Conservation (phyloP, 2,888 invertebrate genomes). For the Drosophila subquinaria region DNA sequence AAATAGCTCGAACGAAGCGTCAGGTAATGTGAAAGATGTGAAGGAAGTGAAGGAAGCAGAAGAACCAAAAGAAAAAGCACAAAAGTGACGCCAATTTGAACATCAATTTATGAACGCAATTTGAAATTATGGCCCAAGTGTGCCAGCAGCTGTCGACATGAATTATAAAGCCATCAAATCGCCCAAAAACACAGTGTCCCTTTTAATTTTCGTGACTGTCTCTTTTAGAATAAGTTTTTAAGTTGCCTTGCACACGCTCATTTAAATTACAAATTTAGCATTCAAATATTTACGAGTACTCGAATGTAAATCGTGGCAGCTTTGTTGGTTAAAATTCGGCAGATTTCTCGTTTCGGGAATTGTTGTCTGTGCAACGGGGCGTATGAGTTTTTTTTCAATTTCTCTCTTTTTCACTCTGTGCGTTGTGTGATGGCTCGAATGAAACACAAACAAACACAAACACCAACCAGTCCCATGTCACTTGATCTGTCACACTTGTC, state of each 20-base stretch:
- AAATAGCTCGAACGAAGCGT: slow-evolving; percentile 71
- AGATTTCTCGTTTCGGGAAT: slow-evolving; percentile 38
- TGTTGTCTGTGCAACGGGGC: slow-evolving; percentile 67
- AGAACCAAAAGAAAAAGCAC: slow-evolving; percentile 15
- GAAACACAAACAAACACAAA: slow-evolving; percentile 26
- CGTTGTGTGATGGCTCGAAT: slow-evolving; percentile 42
- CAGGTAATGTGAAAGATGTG: slow-evolving; percentile 63
- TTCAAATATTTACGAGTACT: slow-evolving; percentile 40
- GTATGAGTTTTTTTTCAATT: slow-evolving; percentile 51
- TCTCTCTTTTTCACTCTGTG: not conserved
- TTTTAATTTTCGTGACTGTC: slow-evolving; percentile 21
- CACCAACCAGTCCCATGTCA: slow-evolving; percentile 37
- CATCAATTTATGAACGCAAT: slow-evolving; percentile 59
- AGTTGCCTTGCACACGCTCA: slow-evolving; percentile 25
- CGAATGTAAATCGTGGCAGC: slow-evolving; percentile 36
- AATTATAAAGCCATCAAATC: slow-evolving; percentile 66
- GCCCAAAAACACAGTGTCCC: slow-evolving; percentile 30
- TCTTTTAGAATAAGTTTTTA: slow-evolving; percentile 55
- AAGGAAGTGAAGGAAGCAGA: not conserved
- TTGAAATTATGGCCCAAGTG: slow-evolving; percentile 37
- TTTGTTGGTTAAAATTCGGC: slow-evolving; percentile 35
- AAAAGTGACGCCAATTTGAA: slow-evolving; percentile 59
- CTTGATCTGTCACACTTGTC: slow-evolving; percentile 31
- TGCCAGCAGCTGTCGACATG: slow-evolving; percentile 49
- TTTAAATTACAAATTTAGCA: slow-evolving; percentile 53